A percentile compares a stretch with the other conserved stretches of the same genome.
phyloP scores from a whole-genome alignment of 2,113 vertebrate species.

The Eurystomus gularis region DNA sequence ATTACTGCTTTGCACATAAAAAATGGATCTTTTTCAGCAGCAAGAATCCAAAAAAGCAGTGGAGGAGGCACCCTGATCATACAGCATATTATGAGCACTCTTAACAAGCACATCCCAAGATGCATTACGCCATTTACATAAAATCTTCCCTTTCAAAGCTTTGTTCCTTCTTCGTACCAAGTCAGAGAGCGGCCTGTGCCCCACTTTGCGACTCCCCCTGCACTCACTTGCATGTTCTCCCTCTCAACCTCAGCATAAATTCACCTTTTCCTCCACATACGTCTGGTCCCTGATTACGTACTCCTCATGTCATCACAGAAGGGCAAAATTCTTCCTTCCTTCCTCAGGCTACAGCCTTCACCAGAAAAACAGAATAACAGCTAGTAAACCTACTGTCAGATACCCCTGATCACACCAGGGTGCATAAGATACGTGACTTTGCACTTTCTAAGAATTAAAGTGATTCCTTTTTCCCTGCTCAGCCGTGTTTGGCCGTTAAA shows the following conservation, averaged over 20 bases:
- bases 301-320: background rate
- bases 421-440: background rate
- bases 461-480: background rate
- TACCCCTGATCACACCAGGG: background rate
- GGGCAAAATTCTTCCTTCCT: background rate
- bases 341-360: background rate
- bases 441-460: background rate
- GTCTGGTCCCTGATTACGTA: background rate
- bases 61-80: background rate
- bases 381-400: background rate
- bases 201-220: background rate
- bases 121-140: background rate
- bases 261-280: background rate
- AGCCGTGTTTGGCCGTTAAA: background rate
- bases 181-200: conserved; percentile 11
- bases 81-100: background rate
- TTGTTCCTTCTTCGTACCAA: background rate
- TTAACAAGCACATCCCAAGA: background rate
- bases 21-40: too few relatives aligned
- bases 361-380: background rate
- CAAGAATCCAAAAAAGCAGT: background rate
- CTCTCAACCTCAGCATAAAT: background rate
- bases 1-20: background rate
- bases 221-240: background rate
- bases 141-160: background rate